A percentile compares a stretch with the other conserved stretches of the same genome.
Conservation (phyloP, 2,888 invertebrate species). For the Pollenia labialis region DNA sequence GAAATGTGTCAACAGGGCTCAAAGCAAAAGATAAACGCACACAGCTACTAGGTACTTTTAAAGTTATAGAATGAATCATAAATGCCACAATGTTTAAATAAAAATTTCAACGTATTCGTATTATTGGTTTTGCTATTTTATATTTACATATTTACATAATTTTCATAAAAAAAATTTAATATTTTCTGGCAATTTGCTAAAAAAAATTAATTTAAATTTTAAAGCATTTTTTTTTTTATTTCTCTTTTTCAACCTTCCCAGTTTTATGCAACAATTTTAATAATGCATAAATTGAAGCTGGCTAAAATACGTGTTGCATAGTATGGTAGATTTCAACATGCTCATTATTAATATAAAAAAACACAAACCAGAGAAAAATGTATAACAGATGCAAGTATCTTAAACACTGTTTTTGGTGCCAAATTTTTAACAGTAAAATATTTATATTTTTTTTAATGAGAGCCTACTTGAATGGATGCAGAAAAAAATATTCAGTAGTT, state of each 20-base stretch:
- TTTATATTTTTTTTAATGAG: too few relatives aligned
- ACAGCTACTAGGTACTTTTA: neutral
- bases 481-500: too few relatives aligned
- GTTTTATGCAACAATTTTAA: constrained; percentile 48
- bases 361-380: constrained; percentile 17
- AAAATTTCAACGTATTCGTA: neutral
- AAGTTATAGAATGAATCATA: neutral
- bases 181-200: too few relatives aligned
- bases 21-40: constrained; percentile 4
- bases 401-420: constrained; percentile 1
- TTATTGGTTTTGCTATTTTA: neutral
- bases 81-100: neutral
- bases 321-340: constrained; percentile 45
- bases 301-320: constrained; percentile 56
- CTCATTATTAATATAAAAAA: constrained; percentile 59
- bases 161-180: neutral
- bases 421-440: constrained; percentile 7
- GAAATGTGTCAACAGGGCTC: constrained; percentile 41
- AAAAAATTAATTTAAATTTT: too few relatives aligned
- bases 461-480: too few relatives aligned
- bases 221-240: neutral
- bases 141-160: too few relatives aligned
- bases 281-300: constrained; percentile 51
- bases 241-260: neutral
- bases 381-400: neutral